Evolutionary conservation across 2,797 vertebrate genomes (phyloP).

Genomic region (Pipistrellus pipistrellus): DNA sequence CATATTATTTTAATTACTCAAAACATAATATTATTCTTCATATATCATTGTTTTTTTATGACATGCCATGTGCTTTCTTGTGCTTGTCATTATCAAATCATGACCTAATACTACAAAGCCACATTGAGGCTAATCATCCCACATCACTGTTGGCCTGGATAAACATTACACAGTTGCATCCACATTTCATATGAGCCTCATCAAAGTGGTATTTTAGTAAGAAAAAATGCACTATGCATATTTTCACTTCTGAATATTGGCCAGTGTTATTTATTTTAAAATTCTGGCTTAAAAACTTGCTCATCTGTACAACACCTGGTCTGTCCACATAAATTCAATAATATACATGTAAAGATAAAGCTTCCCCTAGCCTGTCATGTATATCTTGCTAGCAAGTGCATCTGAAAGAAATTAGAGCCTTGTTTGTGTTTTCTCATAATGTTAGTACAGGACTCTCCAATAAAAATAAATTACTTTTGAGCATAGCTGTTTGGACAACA

Average conservation of each 20-base stretch:
- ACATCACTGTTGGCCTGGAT: neutral
- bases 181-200: neutral
- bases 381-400: conserved; percentile 57
- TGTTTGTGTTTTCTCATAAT: conserved; percentile 75
- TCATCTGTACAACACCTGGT: neutral
- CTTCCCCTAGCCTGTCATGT: neutral
- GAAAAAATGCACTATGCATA: neutral
- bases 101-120: conserved; percentile 59
- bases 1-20: conserved; percentile 72
- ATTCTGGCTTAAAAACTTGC: neutral
- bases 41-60: conserved; percentile 67
- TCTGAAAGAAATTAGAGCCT: conserved; percentile 79
- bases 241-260: conserved; percentile 5
- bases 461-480: conserved; percentile 83
- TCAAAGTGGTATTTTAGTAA: neutral
- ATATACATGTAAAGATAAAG: neutral
- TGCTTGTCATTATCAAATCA: conserved; percentile 38
- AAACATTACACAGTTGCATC: neutral
- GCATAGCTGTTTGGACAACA: conserved; percentile 67
- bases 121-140: neutral
- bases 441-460: conserved; percentile 77
- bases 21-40: conserved; percentile 71
- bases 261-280: neutral
- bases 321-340: conserved; percentile 39
- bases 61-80: conserved; percentile 20